Evolutionary conservation across 1,140 invertebrate species (phyloP).

Genomic region (Dinoponera quadriceps): DNA sequence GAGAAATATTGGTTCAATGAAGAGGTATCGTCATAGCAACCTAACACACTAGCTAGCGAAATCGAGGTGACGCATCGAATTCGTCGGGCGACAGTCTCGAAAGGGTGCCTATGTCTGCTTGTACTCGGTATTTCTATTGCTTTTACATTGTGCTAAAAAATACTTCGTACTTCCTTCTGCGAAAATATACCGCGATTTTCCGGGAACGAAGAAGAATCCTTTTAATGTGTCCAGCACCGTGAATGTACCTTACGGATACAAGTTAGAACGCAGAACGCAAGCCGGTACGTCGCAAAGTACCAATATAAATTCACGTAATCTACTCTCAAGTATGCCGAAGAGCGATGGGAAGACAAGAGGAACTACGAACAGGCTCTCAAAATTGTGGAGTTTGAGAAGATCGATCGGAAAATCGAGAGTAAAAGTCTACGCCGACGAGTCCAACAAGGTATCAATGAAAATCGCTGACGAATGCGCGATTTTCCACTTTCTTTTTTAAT

Average conservation of each 20-base stretch:
- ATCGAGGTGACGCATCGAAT: slow-evolving; percentile 21
- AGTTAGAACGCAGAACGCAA: slow-evolving; percentile 52
- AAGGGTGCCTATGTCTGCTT: neutral
- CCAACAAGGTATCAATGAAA: slow-evolving; percentile 61
- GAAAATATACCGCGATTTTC: slow-evolving; percentile 36
- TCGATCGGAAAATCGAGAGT: slow-evolving; percentile 63
- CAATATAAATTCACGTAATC: slow-evolving; percentile 7
- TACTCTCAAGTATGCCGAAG: slow-evolving; percentile 25
- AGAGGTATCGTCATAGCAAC: slow-evolving; percentile 63
- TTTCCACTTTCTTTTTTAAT: neutral
- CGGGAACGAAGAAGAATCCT: slow-evolving; percentile 41
- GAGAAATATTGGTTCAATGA: slow-evolving; percentile 64
- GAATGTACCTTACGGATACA: slow-evolving; percentile 69
- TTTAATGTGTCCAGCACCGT: slow-evolving; percentile 58
- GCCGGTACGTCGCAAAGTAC: slow-evolving; percentile 17
- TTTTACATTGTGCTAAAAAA: neutral
- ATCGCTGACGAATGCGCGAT: neutral
- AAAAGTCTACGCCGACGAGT: slow-evolving; percentile 63
- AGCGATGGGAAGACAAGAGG: slow-evolving; percentile 42
- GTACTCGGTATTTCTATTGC: neutral
- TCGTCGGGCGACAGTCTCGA: neutral
- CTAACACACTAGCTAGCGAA: slow-evolving; percentile 10
- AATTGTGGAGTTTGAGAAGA: slow-evolving; percentile 65
- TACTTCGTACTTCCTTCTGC: slow-evolving; percentile 64
- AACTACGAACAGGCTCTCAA: slow-evolving; percentile 63